Evolutionary conservation across 2,888 invertebrate species (phyloP).

Genomic region (Mythimna impura): DNA sequence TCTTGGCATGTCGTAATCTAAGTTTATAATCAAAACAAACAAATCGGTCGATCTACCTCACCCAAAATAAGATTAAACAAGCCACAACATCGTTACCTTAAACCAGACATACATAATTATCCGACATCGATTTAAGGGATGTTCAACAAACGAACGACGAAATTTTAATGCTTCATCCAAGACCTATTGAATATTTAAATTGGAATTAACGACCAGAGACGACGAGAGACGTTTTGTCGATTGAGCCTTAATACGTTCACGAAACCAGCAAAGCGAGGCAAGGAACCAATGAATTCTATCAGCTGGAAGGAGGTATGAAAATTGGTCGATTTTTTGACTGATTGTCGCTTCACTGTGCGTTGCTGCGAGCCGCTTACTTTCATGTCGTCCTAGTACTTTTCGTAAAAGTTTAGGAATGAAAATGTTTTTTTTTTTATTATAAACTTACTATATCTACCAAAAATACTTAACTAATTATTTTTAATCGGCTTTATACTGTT

Average conservation of each 20-base stretch:
- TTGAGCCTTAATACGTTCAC: slow-evolving; percentile 57
- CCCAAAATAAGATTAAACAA: slow-evolving; percentile 23
- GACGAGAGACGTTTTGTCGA: slow-evolving; percentile 63
- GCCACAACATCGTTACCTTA: slow-evolving; percentile 15
- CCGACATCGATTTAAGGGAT: slow-evolving; percentile 71
- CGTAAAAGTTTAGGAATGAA: not conserved
- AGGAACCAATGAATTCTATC: slow-evolving; percentile 54
- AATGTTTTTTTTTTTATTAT: no score
- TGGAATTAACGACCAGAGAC: slow-evolving; percentile 74
- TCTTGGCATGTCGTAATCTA: not conserved
- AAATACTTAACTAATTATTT: no score
- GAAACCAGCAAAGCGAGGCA: slow-evolving; percentile 46
- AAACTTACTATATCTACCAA: no score
- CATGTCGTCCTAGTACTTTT: slow-evolving; percentile 26
- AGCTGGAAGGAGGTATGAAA: slow-evolving; percentile 43
- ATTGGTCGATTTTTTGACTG: slow-evolving; percentile 48
- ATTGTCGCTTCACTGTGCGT: slow-evolving; percentile 33
- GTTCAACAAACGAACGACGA: slow-evolving; percentile 67
- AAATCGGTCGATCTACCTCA: not conserved
- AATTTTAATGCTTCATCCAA: slow-evolving; percentile 73
- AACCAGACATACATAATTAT: slow-evolving; percentile 44
- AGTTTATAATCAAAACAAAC: slow-evolving; percentile 16
- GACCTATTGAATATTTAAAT: slow-evolving; percentile 86
- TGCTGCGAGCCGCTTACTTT: slow-evolving; percentile 13
- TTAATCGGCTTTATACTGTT: no score